Evolutionary conservation across 2,113 vertebrate genomes (phyloP).

Genomic region (Ovis canadensis): DNA sequence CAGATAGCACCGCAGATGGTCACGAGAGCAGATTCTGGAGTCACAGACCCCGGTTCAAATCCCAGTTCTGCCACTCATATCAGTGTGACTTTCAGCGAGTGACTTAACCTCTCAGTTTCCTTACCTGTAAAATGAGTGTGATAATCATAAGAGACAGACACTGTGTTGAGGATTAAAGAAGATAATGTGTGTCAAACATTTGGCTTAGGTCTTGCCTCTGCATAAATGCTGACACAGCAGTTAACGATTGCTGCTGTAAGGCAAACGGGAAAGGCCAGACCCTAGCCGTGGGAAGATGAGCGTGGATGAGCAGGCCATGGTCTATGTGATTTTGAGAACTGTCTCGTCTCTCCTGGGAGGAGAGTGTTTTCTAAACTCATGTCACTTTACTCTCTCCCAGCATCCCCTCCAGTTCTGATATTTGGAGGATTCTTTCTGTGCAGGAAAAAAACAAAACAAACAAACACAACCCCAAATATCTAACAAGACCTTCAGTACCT

Average conservation of each 20-base stretch:
- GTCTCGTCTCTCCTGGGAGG: neutral
- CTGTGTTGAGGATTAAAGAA: neutral
- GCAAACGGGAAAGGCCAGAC: neutral
- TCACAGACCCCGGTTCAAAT: rapidly evolving
- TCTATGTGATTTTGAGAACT: neutral
- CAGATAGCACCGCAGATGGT: rapidly evolving
- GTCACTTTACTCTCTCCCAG: neutral
- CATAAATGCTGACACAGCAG: neutral
- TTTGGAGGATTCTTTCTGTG: rapidly evolving
- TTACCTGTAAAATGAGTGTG: neutral
- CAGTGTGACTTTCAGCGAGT: neutral
- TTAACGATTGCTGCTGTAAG: neutral
- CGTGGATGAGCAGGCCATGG: rapidly evolving
- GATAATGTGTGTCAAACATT: rapidly evolving
- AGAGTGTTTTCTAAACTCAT: neutral
- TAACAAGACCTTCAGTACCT: rapidly evolving
- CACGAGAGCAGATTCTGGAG: neutral
- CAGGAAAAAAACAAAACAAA: neutral
- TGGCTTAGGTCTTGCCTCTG: neutral
- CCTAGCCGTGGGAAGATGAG: neutral
- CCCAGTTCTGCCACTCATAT: neutral
- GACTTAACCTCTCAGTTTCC: neutral
- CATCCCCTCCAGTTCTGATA: neutral
- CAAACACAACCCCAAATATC: neutral
- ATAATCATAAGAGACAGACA: rapidly evolving